Base-by-base conservation (phyloP, 2,113 vertebrate species). In the Acinonyx jubatus region DNA sequence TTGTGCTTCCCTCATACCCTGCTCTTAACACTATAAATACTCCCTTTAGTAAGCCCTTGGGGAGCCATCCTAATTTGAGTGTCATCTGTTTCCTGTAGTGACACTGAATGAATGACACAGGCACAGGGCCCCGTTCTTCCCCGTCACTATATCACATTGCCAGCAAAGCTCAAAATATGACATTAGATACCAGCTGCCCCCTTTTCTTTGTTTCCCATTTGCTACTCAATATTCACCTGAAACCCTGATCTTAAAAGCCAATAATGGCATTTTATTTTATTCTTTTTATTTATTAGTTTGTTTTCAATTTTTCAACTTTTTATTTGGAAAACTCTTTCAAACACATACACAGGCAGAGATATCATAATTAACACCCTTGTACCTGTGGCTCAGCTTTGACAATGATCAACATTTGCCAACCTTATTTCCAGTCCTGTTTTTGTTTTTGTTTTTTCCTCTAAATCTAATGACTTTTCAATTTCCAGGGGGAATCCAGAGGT, bases 1-100 rank as follows among this genome's bases (percentile, higher is more conserved):
- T 66, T 66, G 55, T 36, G 33, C 14, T 61, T 80, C 85, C 25
- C 76, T 63, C 29, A 36, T 0, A 29, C 21, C 33, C 23, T 57
- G 41, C 63, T 66, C 27, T 74, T 74, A 38, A 38, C 27, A 19
- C 65, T 4, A 2, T 25, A 55, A 80, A 61, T 31, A 36, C 57
- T 83, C 48, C 71, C 45, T 91, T 38, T 66, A n/a, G 61, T 63
- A 80, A 74, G 21, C 25, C 9, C 48, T 11, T 41, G 9, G 82
- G n/a, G 23, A 88, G 15, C 29, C 74, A 92, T 41, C 63, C 83
- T 93, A 41, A 41, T 41, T 33, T 83, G 85, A 91, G 21, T 57
- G 57, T 92, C 71, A 69, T 88, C 89, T 97, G 16, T 91, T 88
- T 91, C 55, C 48, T 27, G 38, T 61, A 80, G 41, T 69, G 76